Base-by-base conservation (phyloP, 37 sponge, comb jelly and placozoan species). In the Geodia barretti region DNA sequence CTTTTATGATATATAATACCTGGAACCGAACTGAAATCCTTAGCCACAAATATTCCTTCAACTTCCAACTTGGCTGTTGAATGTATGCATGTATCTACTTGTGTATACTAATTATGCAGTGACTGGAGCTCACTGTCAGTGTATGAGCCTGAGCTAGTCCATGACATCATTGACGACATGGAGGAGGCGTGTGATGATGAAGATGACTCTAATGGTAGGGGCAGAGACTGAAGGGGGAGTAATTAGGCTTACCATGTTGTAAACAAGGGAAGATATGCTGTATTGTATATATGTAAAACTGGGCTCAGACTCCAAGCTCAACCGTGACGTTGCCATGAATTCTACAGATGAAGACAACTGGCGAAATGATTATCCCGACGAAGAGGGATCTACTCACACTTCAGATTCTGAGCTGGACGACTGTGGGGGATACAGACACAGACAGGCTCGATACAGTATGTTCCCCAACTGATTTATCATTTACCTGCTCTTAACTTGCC, bases 351-450 rank as follows among this genome's bases (percentile, higher is more conserved):
- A 92, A 79, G 60, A 47, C 23, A 88, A 92, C 66, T 88, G 89
- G 89, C 71, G 89, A 21, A 92, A 92, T 85, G 93, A 92, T 41
- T 92, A 92, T 64, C 93, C 93, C 32, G 93, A 92, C 77, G 93
- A 92, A 41, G 80, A 84, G 37, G 84, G 75, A 5, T 43, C 60
- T 47, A 38, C 39, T 21, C 60, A 47, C 20, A 43, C 42, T 0
- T 47, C 65, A 35, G 70, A 25, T 58, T 82, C 78, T 26, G 39
- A 70, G 9, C 23, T 40, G 28, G 86, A 68, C 24, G 73, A 70
- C 70, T 21, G 60, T 19, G 36, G 25, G 24, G 41, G 36, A 0
- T 84, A 84, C 63, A 33, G 77, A 69, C 39, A 70, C 70, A 68
- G 62, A 33, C 54, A 76, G 7, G 26, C 17, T 3, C 62, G 2